Conservation (phyloP, 2,113 vertebrate genomes). For the Syngnathus scovelli region DNA sequence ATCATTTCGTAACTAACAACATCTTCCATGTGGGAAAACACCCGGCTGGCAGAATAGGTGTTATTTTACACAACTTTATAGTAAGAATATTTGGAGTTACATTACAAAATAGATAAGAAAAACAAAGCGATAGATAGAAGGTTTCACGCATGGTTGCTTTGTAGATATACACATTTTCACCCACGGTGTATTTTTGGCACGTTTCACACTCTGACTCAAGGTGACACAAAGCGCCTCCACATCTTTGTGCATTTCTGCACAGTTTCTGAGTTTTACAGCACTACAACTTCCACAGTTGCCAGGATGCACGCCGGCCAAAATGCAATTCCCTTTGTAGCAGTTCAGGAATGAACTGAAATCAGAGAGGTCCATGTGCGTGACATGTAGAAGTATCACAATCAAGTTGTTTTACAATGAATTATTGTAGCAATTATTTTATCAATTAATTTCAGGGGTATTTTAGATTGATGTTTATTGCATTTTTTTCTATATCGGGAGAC, state of each 20-base stretch:
- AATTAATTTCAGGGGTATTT: too few species aligned
- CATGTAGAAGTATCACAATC: too few species aligned
- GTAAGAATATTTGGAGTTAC: not conserved
- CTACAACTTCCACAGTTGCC: conserved; percentile 1
- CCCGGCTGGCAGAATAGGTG: not conserved
- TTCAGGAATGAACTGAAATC: not conserved
- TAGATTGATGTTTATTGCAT: too few species aligned
- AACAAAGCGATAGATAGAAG: not conserved
- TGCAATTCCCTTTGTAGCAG: not conserved
- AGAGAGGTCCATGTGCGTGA: not conserved
- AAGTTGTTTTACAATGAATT: too few species aligned
- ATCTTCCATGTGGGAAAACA: not conserved
- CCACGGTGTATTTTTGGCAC: conserved; percentile 28
- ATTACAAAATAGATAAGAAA: not conserved
- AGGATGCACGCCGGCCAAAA: not conserved
- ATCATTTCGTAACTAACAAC: not conserved
- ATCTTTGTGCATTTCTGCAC: conserved; percentile 3
- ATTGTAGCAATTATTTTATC: too few species aligned
- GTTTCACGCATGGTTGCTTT: not conserved
- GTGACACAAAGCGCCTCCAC: conserved; percentile 25
- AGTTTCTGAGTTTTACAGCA: not conserved
- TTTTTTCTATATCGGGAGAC: not conserved
- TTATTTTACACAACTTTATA: not conserved
- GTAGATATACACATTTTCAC: conserved; percentile 3
- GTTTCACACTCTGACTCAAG: conserved; percentile 28